Evolutionary conservation across 2,113 vertebrate species (phyloP).

Genomic region (Chitala chitala): DNA sequence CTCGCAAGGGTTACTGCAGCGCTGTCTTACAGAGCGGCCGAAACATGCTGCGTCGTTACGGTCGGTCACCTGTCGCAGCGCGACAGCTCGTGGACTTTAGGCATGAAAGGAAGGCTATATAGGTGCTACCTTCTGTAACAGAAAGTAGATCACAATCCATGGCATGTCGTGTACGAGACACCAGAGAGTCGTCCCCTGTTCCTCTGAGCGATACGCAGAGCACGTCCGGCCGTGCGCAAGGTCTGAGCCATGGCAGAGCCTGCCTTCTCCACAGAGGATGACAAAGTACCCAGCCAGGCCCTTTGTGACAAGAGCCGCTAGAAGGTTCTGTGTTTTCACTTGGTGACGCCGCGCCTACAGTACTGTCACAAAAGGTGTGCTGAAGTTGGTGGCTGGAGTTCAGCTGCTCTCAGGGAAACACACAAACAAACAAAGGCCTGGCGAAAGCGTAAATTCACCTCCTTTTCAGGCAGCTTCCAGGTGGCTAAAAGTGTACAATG

Average conservation of each 20-base stretch:
- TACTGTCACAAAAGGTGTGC: background rate
- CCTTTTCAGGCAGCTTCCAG: constrained; percentile 38
- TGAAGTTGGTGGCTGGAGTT: constrained; percentile 16
- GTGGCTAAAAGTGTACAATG: constrained; percentile 40
- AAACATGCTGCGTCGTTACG: background rate
- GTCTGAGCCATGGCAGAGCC: background rate
- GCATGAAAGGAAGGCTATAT: too few relatives aligned
- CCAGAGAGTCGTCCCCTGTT: background rate
- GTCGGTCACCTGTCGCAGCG: too few relatives aligned
- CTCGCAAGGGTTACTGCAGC: background rate
- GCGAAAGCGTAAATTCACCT: constrained; percentile 38
- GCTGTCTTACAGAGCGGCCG: background rate
- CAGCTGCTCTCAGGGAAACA: constrained; percentile 31
- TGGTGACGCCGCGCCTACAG: background rate
- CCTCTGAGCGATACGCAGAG: background rate
- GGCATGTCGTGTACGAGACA: too few relatives aligned
- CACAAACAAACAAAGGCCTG: constrained; percentile 31
- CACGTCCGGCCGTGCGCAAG: background rate
- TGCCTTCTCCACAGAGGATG: background rate
- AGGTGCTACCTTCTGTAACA: too few relatives aligned
- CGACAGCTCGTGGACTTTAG: too few relatives aligned
- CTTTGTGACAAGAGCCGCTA: background rate
- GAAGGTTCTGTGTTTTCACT: background rate
- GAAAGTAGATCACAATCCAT: too few relatives aligned
- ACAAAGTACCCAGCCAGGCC: background rate